Evolutionary conservation across 2,797 vertebrate species (phyloP).

Genomic region (Orestias chungarensis): DNA sequence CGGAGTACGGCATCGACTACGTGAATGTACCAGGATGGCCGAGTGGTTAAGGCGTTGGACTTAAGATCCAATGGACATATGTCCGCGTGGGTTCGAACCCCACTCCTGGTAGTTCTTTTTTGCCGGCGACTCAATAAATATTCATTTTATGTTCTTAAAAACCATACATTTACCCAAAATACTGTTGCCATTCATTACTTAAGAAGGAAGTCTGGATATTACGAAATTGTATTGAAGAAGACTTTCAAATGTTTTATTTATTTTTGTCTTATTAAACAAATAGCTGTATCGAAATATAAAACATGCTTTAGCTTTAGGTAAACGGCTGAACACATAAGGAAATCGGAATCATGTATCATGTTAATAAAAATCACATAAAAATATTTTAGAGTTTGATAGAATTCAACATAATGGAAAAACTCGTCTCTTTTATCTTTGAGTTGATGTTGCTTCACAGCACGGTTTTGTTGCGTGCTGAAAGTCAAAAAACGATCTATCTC

Average conservation of each 20-base stretch:
- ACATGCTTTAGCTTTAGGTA: neutral
- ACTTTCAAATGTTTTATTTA: too few species aligned
- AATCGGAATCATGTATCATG: neutral
- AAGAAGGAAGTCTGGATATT: too few species aligned
- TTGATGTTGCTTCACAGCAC: neutral
- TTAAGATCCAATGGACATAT: slow-evolving; percentile 89
- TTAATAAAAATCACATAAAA: neutral
- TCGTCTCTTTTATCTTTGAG: neutral
- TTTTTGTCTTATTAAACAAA: neutral
- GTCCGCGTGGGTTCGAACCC: slow-evolving; percentile 90
- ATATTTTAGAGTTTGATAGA: neutral
- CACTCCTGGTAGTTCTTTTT: slow-evolving; percentile 81
- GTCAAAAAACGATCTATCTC: neutral
- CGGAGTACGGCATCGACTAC: too few species aligned
- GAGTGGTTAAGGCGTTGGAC: slow-evolving; percentile 91
- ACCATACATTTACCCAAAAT: neutral
- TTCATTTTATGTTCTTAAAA: neutral
- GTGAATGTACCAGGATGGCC: slow-evolving; percentile 83
- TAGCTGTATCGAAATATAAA: neutral
- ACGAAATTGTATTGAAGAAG: too few species aligned
- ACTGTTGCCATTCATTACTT: too few species aligned
- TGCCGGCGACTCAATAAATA: neutral
- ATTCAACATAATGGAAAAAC: neutral
- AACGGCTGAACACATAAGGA: neutral
- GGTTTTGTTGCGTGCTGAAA: neutral